Conservation (phyloP, 1,140 invertebrate genomes). For the Zaprionus taronus region DNA sequence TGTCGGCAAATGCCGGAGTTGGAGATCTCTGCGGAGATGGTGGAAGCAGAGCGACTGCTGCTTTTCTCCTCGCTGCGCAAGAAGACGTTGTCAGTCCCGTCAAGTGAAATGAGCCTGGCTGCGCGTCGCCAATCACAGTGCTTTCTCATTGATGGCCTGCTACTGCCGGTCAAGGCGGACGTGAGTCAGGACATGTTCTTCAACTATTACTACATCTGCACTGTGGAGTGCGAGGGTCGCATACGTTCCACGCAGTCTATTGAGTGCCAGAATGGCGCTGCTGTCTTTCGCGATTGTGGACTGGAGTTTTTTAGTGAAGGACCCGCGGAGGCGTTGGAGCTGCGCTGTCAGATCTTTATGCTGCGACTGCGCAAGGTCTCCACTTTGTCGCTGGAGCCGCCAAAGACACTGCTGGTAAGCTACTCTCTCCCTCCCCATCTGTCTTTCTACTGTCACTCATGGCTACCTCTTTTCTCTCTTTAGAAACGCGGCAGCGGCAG, state of each 20-base stretch:
- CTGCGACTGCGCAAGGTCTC: conserved; percentile 75
- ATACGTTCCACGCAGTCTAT: conserved; percentile 80
- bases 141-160: conserved; percentile 67
- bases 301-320: conserved; percentile 63
- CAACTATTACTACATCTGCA: conserved; percentile 81
- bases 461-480: background rate
- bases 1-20: conserved; percentile 75
- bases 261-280: conserved; percentile 69
- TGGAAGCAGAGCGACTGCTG: conserved; percentile 76
- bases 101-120: conserved; percentile 4
- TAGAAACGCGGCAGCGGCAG: conserved; percentile 56
- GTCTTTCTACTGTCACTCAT: background rate
- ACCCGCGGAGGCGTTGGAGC: conserved; percentile 44
- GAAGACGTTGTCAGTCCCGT: background rate
- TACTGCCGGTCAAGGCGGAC: conserved; percentile 64
- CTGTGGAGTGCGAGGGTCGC: conserved; percentile 69
- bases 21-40: conserved; percentile 79
- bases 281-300: conserved; percentile 73
- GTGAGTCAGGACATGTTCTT: conserved; percentile 76
- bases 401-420: conserved; percentile 58
- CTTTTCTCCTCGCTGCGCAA: conserved; percentile 63
- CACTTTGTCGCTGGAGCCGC: conserved; percentile 61
- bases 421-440: background rate
- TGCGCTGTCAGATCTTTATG: conserved; percentile 78
- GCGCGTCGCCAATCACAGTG: conserved; percentile 29